Evolutionary conservation across 2,888 invertebrate genomes (phyloP).

Genomic region (Hermaeophaga mercurialis): DNA sequence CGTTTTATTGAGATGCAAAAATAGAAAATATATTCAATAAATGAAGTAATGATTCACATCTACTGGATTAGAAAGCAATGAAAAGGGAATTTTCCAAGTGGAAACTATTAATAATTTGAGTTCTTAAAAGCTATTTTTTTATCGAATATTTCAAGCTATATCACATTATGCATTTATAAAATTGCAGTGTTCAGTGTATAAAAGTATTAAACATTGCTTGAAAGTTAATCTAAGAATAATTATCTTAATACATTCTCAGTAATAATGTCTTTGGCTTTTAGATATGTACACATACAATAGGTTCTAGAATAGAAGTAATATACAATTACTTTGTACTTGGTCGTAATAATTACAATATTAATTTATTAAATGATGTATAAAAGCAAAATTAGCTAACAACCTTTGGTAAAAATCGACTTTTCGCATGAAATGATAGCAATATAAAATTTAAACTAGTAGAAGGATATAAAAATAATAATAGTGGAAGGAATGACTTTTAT

Average conservation of each 20-base stretch:
- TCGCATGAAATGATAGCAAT: too few species aligned
- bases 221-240: background rate
- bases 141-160: conserved; percentile 16
- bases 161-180: conserved; percentile 19
- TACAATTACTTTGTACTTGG: too few species aligned
- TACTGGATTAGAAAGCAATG: background rate
- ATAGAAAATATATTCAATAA: conserved; percentile 17
- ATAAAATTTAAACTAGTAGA: too few species aligned
- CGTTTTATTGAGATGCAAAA: conserved; percentile 11
- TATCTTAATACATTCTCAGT: background rate
- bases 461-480: too few species aligned
- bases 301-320: too few species aligned
- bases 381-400: too few species aligned
- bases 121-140: conserved; percentile 11
- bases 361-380: too few species aligned
- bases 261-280: conserved; percentile 1
- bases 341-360: too few species aligned
- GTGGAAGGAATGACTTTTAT: too few species aligned
- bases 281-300: too few species aligned
- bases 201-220: conserved; percentile 7
- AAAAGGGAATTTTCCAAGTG: background rate
- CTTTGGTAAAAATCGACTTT: too few species aligned
- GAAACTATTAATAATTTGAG: conserved; percentile 6
- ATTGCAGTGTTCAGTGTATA: conserved; percentile 15
- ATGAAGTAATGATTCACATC: background rate